These are phyloP conservation scores for Nymphalis urticae DNA, from an alignment of 2,888 invertebrate genomes.

Conservation along the genomic window DNA sequence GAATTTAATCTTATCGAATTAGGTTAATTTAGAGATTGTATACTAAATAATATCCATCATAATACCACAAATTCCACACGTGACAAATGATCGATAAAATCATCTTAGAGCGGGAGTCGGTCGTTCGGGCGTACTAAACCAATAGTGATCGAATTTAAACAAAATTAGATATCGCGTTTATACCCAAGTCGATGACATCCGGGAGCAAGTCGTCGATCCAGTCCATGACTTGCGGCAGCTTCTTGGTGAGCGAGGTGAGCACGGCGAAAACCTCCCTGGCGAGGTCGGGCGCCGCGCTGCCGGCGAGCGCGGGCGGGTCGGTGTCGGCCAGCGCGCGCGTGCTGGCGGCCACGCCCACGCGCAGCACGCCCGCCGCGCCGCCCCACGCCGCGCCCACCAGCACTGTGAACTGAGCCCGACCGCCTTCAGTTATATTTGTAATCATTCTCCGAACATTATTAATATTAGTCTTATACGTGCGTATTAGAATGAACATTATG, in stretches of 20 bases:
- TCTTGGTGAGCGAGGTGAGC: conserved; percentile 85
- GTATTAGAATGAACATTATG: too few relatives aligned
- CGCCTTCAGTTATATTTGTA: neutral
- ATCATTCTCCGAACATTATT: too few relatives aligned
- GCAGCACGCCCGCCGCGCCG: conserved; percentile 54
- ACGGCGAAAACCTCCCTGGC: conserved; percentile 86
- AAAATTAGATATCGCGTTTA: neutral
- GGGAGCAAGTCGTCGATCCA: conserved; percentile 62
- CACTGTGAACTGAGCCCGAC: conserved; percentile 44
- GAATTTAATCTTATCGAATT: too few relatives aligned
- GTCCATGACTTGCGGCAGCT: conserved; percentile 75
- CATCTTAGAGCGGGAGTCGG: too few relatives aligned
- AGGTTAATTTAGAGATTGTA: too few relatives aligned
- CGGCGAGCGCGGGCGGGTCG: conserved; percentile 80
- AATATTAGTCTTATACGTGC: too few relatives aligned
- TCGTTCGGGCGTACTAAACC: too few relatives aligned
- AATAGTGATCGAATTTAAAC: too few relatives aligned
- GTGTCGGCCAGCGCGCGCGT: conserved; percentile 46
- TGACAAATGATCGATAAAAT: too few relatives aligned
- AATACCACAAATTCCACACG: too few relatives aligned
- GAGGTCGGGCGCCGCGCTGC: conserved; percentile 80
- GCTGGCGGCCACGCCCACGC: conserved; percentile 50
- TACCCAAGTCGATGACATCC: conserved; percentile 63
- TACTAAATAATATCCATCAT: too few relatives aligned
- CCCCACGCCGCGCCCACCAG: conserved; percentile 64